Base-by-base conservation (phyloP, 2,113 vertebrate species). In the Pycnonotus jocosus region DNA sequence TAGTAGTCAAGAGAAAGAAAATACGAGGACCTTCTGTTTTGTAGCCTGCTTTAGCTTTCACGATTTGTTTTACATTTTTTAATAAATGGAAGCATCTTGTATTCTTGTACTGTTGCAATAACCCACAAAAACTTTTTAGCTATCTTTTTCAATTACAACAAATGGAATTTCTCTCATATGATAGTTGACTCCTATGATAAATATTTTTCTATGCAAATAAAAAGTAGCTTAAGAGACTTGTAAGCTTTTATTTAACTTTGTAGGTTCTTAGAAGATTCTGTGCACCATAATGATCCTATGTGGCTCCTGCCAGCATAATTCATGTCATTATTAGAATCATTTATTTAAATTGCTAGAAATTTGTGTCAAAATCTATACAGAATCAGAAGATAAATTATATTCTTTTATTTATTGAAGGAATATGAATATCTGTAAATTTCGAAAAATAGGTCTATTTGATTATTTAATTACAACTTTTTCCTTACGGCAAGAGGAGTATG, bases 121-220 rank as follows among this genome's bases (percentile, higher is more conserved):
- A 97, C 71, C 95, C 95, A 97, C 95, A 73, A 74, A 97, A 94
- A 94, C 86, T 97, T 98, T 98, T 97, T 98, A 98, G 98, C 96
- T 97, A 94, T 97, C 96, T 98, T 98, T 98, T 97, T 97, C 97
- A 96, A 96, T 95, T 96, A 96, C 97, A 97, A 97, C 71, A 96
- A 97, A 97, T 96, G 95, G 92, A 94, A 95, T 97, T 97, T 97
- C 93, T 97, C 97, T 96, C 96, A 94, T 96, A 96, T 94, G 73
- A 93, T 96, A 95, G 89, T 93, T 96, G 86, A 97, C 95, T 97
- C 97, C 91, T 96, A 84, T 80, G 81, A 96, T 96, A 94, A 97
- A 93, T 97, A 97, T 97, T 98, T 98, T 98, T 98, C 97, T 98
- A 97, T 96, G 96, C 96, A 97, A 97, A 97, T 95, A 97, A 92